phyloP scores from a whole-genome alignment of 1,140 invertebrate species.

The Drosophila suzukii region DNA sequence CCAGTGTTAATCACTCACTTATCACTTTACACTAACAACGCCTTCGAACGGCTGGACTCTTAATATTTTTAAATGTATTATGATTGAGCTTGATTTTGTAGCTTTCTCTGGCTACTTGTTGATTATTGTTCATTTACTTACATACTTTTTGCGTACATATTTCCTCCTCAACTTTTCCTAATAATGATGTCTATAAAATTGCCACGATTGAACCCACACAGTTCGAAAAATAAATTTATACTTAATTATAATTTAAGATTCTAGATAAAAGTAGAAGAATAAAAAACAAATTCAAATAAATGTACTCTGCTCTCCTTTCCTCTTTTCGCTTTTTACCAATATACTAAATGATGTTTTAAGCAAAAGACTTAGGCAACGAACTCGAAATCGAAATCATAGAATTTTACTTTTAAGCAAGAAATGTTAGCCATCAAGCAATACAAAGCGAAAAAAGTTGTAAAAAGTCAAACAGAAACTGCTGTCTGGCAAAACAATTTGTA shows the following conservation, averaged over 20 bases:
- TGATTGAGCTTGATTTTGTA: not conserved
- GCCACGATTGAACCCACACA: too few species aligned
- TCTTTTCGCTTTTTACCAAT: not conserved
- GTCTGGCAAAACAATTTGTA: conserved; percentile 61
- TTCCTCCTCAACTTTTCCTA: not conserved
- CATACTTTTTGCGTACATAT: not conserved
- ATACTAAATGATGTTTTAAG: not conserved
- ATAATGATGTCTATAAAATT: too few species aligned
- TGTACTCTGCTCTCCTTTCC: too few species aligned
- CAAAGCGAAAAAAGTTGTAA: conserved; percentile 22
- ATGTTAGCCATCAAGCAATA: not conserved
- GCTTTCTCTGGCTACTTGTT: conserved; percentile 14
- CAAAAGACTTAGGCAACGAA: not conserved
- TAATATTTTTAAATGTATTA: conserved; percentile 18
- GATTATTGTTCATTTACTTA: conserved; percentile 3
- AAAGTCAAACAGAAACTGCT: conserved; percentile 25
- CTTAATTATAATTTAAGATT: too few species aligned
- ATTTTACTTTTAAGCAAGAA: not conserved
- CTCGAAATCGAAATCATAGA: not conserved
- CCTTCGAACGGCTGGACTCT: conserved; percentile 2
- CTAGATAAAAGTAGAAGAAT: too few species aligned
- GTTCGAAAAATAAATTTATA: too few species aligned
- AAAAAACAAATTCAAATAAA: not conserved
- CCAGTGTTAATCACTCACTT: conserved; percentile 40
- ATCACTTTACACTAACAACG: conserved; percentile 28